A percentile compares a stretch with the other conserved stretches of the same genome.
Conservation (phyloP, 1,140 invertebrate species). For the Pararge aegeria region DNA sequence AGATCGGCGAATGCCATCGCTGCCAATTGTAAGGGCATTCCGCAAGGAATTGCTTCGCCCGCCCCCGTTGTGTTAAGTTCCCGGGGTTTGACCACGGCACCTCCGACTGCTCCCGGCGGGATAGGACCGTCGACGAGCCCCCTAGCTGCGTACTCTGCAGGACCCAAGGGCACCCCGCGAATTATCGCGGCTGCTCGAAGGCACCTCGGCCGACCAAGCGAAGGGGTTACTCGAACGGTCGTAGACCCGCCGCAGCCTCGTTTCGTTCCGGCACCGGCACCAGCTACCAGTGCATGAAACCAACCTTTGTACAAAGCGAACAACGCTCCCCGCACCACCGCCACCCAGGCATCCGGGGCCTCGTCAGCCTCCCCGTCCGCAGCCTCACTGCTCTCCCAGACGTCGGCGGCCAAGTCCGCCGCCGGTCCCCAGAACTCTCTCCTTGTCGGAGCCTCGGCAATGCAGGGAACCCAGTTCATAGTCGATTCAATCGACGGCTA, state of each 20-base stretch:
- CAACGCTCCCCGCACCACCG: background rate
- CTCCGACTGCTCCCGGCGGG: constrained; percentile 3
- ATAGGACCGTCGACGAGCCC: background rate
- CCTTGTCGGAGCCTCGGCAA: too few species aligned
- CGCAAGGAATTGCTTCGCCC: constrained; percentile 1
- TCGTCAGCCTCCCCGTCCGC: background rate
- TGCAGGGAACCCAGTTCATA: too few species aligned
- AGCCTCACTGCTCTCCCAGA: too few species aligned
- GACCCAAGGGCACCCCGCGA: constrained; percentile 5
- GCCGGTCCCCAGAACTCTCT: too few species aligned
- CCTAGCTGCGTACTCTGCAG: constrained; percentile 1
- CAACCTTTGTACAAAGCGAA: background rate
- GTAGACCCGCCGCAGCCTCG: background rate
- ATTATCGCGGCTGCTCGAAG: constrained; percentile 1
- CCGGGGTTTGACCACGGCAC: constrained; percentile 16
- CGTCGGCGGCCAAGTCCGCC: too few species aligned
- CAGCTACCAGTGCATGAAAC: background rate
- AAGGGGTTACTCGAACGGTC: background rate
- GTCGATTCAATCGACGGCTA: too few species aligned
- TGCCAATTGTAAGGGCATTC: constrained; percentile 15
- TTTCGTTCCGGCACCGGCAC: background rate
- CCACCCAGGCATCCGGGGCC: background rate
- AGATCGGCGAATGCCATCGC: constrained; percentile 7
- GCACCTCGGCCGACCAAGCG: background rate
- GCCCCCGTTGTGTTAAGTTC: constrained; percentile 15